phyloP scores from a whole-genome alignment of 2,797 vertebrate genomes.

The Australoheros facetus region DNA sequence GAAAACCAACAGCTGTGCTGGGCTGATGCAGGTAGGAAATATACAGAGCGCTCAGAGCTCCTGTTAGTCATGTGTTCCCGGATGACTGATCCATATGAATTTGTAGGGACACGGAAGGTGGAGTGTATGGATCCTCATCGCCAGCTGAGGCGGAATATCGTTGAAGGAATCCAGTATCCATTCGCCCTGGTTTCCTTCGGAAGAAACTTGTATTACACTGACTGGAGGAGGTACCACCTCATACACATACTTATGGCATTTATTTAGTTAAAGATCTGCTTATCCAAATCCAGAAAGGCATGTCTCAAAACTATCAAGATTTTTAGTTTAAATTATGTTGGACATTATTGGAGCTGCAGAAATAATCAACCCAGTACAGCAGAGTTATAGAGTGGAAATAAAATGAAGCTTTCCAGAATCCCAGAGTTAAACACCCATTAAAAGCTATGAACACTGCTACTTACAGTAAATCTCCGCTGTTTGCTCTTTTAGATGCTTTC shows the following conservation, averaged over 20 bases:
- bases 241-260: not conserved
- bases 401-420: too few relatives aligned
- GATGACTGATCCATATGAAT: not conserved
- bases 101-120: constrained; percentile 85
- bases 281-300: not conserved
- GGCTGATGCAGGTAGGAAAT: constrained; percentile 91
- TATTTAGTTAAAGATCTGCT: not conserved
- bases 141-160: constrained; percentile 74
- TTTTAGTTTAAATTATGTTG: too few relatives aligned
- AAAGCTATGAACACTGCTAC: not conserved
- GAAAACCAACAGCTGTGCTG: constrained; percentile 89
- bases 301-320: not conserved
- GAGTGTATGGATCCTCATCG: constrained; percentile 89
- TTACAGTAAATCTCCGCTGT: not conserved
- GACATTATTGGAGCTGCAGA: too few relatives aligned
- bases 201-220: constrained; percentile 91
- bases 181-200: constrained; percentile 87
- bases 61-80: not conserved
- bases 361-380: too few relatives aligned
- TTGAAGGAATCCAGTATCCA: constrained; percentile 90
- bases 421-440: too few relatives aligned
- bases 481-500: not conserved
- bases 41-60: not conserved
- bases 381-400: too few relatives aligned
- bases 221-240: constrained; percentile 88